These are phyloP conservation scores for Rostratula benghalensis DNA, from an alignment of 2,113 vertebrate genomes.

Conservation along the genomic window DNA sequence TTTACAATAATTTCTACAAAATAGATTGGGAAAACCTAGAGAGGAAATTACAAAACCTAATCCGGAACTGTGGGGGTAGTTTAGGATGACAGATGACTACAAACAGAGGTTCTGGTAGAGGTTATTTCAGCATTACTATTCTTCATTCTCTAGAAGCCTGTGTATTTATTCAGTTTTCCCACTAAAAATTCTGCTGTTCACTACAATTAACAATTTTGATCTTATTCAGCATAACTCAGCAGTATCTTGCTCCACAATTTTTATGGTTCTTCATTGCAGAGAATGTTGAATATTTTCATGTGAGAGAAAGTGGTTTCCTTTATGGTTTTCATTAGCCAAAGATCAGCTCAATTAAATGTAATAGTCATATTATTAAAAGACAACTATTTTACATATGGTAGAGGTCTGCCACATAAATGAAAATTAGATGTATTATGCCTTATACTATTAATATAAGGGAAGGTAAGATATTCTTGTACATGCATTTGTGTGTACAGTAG, in stretches of 20 bases:
- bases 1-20: not conserved
- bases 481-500: not conserved
- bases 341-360: not conserved
- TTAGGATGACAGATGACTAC: not conserved
- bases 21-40: not conserved
- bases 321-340: not conserved
- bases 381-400: not conserved
- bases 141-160: not conserved
- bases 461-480: not conserved
- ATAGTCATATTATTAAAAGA: not conserved
- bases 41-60: not conserved
- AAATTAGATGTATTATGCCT: not conserved
- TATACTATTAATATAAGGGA: not conserved
- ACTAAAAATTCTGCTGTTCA: not conserved
- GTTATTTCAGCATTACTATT: not conserved
- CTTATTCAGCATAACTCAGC: not conserved
- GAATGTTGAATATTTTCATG: not conserved
- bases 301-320: not conserved
- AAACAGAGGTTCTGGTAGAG: not conserved
- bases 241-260: not conserved
- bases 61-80: not conserved
- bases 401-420: not conserved
- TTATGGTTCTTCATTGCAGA: not conserved
- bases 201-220: not conserved
- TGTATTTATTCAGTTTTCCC: not conserved